Conservation (phyloP, 1,140 invertebrate species). For the Brachionus asplanchnoidis region DNA sequence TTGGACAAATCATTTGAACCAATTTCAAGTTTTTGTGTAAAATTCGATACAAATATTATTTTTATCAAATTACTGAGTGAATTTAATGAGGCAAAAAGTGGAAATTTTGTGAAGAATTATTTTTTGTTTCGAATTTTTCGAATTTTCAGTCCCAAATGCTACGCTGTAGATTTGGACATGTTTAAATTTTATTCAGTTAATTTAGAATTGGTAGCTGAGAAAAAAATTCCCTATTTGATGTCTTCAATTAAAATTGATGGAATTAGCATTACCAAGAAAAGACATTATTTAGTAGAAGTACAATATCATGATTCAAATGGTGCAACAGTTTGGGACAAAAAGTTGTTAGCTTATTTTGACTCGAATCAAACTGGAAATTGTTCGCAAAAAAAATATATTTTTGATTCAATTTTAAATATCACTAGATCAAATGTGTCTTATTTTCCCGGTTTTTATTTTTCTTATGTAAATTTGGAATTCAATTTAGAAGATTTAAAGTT, state of each 20-base stretch:
- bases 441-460: not conserved
- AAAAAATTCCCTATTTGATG: not conserved
- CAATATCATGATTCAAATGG: not conserved
- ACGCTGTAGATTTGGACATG: not conserved
- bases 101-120: not conserved
- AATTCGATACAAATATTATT: not conserved
- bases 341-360: not conserved
- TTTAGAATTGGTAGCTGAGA: not conserved
- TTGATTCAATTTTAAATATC: not conserved
- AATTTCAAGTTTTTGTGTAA: not conserved
- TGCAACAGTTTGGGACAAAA: not conserved
- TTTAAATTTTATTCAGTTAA: not conserved
- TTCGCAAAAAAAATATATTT: not conserved
- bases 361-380: not conserved
- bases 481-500: not conserved
- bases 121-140: not conserved
- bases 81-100: not conserved
- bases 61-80: not conserved
- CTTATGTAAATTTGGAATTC: not conserved
- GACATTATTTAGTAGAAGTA: not conserved
- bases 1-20: not conserved
- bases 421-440: not conserved
- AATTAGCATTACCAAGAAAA: not conserved
- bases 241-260: not conserved
- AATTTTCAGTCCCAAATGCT: not conserved